phyloP scores from a whole-genome alignment of 2,797 vertebrate species.

The Notamacropus eugenii region DNA sequence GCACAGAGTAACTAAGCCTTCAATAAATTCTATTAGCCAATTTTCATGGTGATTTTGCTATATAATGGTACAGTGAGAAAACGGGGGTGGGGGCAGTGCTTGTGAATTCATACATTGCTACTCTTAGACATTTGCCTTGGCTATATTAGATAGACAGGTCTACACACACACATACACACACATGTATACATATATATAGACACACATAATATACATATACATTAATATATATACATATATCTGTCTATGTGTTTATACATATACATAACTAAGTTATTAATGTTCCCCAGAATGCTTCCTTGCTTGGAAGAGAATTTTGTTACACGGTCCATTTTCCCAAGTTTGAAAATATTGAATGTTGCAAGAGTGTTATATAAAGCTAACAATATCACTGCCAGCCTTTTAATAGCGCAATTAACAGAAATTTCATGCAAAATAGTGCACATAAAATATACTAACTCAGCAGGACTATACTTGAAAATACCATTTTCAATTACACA shows the following conservation, averaged over 20 bases:
- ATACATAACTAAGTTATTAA: background rate
- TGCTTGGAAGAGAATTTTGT: slow-evolving; percentile 20
- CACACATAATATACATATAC: background rate
- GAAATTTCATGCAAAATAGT: background rate
- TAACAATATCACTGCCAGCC: background rate
- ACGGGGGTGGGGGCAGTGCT: background rate
- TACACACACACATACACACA: background rate
- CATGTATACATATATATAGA: too few species aligned
- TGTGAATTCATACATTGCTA: background rate
- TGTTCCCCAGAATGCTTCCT: background rate
- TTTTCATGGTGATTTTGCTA: background rate
- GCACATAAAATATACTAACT: background rate
- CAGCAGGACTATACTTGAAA: background rate
- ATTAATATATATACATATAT: background rate
- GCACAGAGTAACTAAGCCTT: background rate
- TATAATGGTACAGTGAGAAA: background rate
- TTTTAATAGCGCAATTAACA: slow-evolving; percentile 15
- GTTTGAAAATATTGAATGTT: slow-evolving; percentile 5
- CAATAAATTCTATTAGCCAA: background rate
- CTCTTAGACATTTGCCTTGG: background rate
- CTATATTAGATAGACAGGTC: background rate
- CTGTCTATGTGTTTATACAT: background rate
- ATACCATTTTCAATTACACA: background rate
- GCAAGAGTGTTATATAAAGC: background rate
- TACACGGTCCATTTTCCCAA: background rate